phyloP scores from a whole-genome alignment of 2,888 invertebrate species.

The Heliconius ismenius region DNA sequence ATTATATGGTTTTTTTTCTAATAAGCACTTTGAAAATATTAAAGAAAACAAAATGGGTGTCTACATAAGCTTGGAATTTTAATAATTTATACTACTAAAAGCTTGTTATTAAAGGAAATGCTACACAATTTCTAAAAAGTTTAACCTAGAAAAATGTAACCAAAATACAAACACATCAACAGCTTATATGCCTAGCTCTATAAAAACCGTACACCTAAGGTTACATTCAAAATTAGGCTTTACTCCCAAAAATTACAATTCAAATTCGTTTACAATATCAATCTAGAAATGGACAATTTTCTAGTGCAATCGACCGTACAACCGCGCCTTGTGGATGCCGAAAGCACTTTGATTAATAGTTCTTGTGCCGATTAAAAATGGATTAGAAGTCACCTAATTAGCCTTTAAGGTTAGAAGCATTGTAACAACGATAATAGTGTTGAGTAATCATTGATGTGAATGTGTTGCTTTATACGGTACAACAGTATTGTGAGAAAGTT shows the following conservation, averaged over 20 bases:
- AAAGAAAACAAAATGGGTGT: too few relatives aligned
- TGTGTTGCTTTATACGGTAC: not conserved
- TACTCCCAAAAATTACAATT: not conserved
- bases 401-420: slow-evolving; percentile 23
- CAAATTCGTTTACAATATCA: slow-evolving; percentile 15
- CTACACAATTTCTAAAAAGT: not conserved
- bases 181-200: not conserved
- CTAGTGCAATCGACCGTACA: slow-evolving; percentile 47
- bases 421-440: slow-evolving; percentile 22
- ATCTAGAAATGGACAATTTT: slow-evolving; percentile 47
- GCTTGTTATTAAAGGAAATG: too few relatives aligned
- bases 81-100: too few relatives aligned
- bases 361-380: slow-evolving; percentile 44
- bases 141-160: not conserved
- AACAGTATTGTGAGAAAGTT: too few relatives aligned
- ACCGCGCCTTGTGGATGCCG: slow-evolving; percentile 49
- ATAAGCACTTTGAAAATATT: too few relatives aligned
- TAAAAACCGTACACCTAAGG: not conserved
- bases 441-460: not conserved
- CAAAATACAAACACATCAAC: not conserved
- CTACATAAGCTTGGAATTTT: too few relatives aligned
- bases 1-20: too few relatives aligned
- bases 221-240: slow-evolving; percentile 8
- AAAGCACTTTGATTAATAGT: slow-evolving; percentile 52
- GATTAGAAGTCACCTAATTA: slow-evolving; percentile 34